Percentiles rank a stretch among this genome's conserved stretches.
These are phyloP conservation scores for Lanistes nyassanus DNA, from an alignment of 1,140 invertebrate species.

Conservation along the genomic window DNA sequence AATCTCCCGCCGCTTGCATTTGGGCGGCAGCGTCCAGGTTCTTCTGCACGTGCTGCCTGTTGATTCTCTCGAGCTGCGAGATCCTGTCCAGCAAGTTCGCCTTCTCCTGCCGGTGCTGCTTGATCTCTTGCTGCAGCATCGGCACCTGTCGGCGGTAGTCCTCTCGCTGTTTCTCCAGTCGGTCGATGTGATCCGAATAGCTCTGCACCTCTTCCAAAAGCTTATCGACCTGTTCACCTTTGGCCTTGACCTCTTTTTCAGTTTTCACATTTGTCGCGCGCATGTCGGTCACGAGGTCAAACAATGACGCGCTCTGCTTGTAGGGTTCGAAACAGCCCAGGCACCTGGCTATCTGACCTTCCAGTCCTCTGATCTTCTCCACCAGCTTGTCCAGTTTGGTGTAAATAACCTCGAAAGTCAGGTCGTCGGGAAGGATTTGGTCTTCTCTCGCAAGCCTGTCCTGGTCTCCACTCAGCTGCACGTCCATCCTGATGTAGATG, in stretches of 20 bases:
- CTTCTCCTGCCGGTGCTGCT: constrained; percentile 24
- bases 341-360: not conserved
- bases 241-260: too few relatives aligned
- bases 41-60: constrained; percentile 40
- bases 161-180: too few relatives aligned
- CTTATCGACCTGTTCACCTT: too few relatives aligned
- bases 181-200: too few relatives aligned
- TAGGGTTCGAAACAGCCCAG: too few relatives aligned
- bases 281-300: too few relatives aligned
- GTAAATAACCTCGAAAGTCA: constrained; percentile 19
- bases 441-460: not conserved
- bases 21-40: constrained; percentile 42
- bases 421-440: constrained; percentile 19
- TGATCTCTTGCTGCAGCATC: too few relatives aligned
- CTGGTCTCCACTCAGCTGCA: not conserved
- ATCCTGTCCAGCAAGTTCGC: constrained; percentile 31
- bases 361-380: not conserved
- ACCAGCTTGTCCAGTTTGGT: constrained; percentile 17
- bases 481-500: constrained; percentile 26
- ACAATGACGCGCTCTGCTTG: too few relatives aligned
- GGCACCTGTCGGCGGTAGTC: too few relatives aligned
- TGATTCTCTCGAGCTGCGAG: constrained; percentile 35
- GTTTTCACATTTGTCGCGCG: too few relatives aligned
- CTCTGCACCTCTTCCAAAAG: too few relatives aligned
- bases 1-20: constrained; percentile 40